phyloP scores from a whole-genome alignment of 1,140 invertebrate species.

The Sarcophaga bullata region DNA sequence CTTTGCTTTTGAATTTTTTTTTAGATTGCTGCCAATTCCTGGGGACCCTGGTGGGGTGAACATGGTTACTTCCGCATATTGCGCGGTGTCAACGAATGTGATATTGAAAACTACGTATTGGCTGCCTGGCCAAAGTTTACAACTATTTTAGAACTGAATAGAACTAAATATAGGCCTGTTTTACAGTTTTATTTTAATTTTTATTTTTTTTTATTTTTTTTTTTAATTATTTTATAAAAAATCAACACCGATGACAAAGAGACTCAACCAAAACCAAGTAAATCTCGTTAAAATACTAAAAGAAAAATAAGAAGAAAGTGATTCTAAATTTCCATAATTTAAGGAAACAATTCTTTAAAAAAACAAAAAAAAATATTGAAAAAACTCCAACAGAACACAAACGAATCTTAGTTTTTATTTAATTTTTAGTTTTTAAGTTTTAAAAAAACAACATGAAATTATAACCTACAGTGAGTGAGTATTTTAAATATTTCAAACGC shows the following conservation, averaged over 20 bases:
- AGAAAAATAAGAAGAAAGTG: neutral
- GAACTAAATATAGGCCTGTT: neutral
- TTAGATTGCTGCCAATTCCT: slow-evolving; percentile 89
- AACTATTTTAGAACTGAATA: slow-evolving; percentile 57
- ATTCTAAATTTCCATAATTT: slow-evolving; percentile 30
- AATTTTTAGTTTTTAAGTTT: neutral
- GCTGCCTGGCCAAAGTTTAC: slow-evolving; percentile 77
- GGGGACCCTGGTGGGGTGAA: slow-evolving; percentile 91
- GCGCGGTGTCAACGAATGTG: slow-evolving; percentile 83
- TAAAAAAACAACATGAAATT: neutral
- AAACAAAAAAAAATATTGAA: neutral
- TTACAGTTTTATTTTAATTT: too few species aligned
- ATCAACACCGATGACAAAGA: slow-evolving; percentile 31
- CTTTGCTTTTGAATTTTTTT: slow-evolving; percentile 51
- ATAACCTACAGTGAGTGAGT: neutral
- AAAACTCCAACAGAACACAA: neutral
- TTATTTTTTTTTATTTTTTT: too few species aligned
- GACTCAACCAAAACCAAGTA: slow-evolving; percentile 34
- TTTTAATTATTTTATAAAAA: neutral
- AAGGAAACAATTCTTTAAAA: slow-evolving; percentile 13
- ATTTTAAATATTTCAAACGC: neutral
- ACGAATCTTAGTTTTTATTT: slow-evolving; percentile 34
- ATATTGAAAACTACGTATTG: slow-evolving; percentile 86
- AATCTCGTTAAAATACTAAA: slow-evolving; percentile 34
- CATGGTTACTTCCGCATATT: slow-evolving; percentile 84